Percentiles rank a stretch among this genome's conserved stretches.
phyloP scores from a whole-genome alignment of 2,797 vertebrate genomes.

The Dromococcyx pavoninus region DNA sequence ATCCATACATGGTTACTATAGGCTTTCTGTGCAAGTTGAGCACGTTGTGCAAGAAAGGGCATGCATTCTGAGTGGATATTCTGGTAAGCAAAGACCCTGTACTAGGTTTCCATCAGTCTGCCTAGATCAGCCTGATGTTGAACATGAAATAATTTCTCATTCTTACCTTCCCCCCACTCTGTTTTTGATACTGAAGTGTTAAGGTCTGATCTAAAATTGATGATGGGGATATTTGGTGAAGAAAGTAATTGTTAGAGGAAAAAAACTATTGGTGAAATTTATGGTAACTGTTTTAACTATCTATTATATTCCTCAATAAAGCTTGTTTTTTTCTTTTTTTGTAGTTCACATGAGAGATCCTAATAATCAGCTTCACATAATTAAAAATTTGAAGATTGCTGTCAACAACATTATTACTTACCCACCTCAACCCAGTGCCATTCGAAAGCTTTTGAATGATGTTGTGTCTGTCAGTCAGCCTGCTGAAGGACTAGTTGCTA shows the following conservation, averaged over 20 bases:
- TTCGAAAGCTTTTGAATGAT: conserved; percentile 84
- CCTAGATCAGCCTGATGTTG: background rate
- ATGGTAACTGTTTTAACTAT: background rate
- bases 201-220: background rate
- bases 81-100: background rate
- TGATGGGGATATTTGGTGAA: background rate
- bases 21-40: background rate
- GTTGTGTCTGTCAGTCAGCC: conserved; percentile 91
- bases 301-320: background rate
- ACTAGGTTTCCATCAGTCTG: background rate
- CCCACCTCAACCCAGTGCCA: conserved; percentile 74
- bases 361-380: conserved; percentile 93
- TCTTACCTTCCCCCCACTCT: accelerated
- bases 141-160: background rate
- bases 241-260: background rate
- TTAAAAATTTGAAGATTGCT: conserved; percentile 94
- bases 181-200: background rate
- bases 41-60: accelerated
- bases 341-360: conserved; percentile 96
- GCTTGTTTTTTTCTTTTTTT: background rate
- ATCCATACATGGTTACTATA: accelerated
- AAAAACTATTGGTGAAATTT: background rate
- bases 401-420: conserved; percentile 88
- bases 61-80: background rate
- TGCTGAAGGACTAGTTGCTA: conserved; percentile 87